Conservation (phyloP, 2,797 vertebrate genomes). For the Oryzias dopingdopingensis region DNA sequence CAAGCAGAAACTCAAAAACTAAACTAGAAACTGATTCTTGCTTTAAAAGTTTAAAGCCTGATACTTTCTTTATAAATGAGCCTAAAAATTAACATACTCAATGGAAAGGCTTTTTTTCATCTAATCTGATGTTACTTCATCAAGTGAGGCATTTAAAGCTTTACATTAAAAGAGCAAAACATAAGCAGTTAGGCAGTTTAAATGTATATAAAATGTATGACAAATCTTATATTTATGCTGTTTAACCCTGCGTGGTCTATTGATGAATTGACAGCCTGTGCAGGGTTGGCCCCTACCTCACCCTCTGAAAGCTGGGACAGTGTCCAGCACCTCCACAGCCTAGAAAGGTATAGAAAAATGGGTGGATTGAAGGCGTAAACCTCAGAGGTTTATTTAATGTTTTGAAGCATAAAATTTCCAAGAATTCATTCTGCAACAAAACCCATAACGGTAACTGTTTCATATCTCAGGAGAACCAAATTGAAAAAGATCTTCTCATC, state of each 20-base stretch:
- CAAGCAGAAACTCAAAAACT: background rate
- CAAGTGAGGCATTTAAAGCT: background rate
- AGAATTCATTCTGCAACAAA: constrained; percentile 37
- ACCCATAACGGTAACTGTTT: constrained; percentile 42
- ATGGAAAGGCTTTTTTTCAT: background rate
- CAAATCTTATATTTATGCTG: too few species aligned
- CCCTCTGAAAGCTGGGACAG: too few species aligned
- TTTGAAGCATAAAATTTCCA: background rate
- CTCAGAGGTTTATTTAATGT: background rate
- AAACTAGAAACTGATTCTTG: too few species aligned
- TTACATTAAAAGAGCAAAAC: background rate
- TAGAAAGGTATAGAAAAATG: too few species aligned
- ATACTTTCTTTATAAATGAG: too few species aligned
- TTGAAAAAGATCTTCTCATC: constrained; percentile 33
- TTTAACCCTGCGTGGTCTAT: too few species aligned
- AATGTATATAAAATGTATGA: background rate
- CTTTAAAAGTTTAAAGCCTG: too few species aligned
- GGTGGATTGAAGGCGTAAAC: background rate
- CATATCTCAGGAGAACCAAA: constrained; percentile 25
- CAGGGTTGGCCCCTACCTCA: too few species aligned
- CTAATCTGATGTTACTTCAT: background rate
- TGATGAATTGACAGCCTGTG: too few species aligned
- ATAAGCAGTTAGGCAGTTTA: background rate
- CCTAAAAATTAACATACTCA: too few species aligned
- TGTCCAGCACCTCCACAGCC: too few species aligned